Base-by-base conservation (phyloP, 2,113 vertebrate genomes). In the Cephalopholis sonnerati region DNA sequence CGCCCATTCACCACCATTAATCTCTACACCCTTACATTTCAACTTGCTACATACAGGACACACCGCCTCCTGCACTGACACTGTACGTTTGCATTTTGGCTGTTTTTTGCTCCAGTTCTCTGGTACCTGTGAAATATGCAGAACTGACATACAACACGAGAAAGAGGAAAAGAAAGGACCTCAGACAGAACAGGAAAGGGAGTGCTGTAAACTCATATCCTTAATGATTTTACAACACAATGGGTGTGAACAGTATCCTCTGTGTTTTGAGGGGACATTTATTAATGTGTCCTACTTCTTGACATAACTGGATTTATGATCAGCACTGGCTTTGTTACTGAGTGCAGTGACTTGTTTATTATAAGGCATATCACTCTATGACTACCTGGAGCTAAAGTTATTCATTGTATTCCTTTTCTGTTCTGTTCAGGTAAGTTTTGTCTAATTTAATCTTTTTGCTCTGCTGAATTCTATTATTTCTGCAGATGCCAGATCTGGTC, bases 361-460 rank as follows among this genome's bases (percentile, higher is more conserved):
- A 57, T 67, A 64, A 57, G 46, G 46, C 10, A 2, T 15, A 55
- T 51, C 59, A 50, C 20, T 39, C 20, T 54, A 1, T 2, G 11
- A 46, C 22, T 36, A 50, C 41, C 58, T 54, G 17, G 12, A 69
- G 17, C n/a, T 24, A 6, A 10, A 62, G 9, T 51, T 22, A 67
- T 63, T 76, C 17, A 59, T 11, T 24, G 25, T 68, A 25, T 69
- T 79, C 18, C 5, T 4, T 73, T 62, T 72, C 39, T 50, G 7
- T 75, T 18, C 10, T 8, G 18, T 67, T 83, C 57, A 67, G 5
- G 54, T 59, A 68, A 2, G 9, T 62, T 54, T 68, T 50, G 3
- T 71, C 8, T 61, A 25, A 57, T 79, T 79, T 25, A 65, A 81
- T 77, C 16, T 69, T 59, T 64, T 78, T 70, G 48, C 81, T 87